Base-by-base conservation (phyloP, 2,888 invertebrate species). In the Cataglyphis rosenhaueri region DNA sequence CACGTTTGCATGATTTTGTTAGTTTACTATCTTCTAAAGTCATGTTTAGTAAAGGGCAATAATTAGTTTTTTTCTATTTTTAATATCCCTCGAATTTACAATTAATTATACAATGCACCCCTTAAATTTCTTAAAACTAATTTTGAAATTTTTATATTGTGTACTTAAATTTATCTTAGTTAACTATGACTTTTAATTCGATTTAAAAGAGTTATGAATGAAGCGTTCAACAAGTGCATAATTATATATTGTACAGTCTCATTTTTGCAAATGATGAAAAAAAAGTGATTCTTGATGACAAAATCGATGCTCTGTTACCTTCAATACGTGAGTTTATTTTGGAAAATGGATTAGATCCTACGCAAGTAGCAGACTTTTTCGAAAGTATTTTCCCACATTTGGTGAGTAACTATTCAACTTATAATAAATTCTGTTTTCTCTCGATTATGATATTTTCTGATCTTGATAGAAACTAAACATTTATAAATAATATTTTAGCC, bases 341-440 rank as follows among this genome's bases (percentile, higher is more conserved):
- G 1, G 32, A 82, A 5, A 25, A 81, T 9, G 88, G 85, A 10
- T 29, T 91, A 81, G 93, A 93, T 57, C 93, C 93, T 0, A 10
- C 90, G 87, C 29, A 75, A 12, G 15, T 92, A 59, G 12, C 75
- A 3, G 87, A 92, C 35, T 0, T 88, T 3, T 73, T 82, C 12
- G 38, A 90, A 18, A 32, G 48, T n/a, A 57, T 89, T 15, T 57
- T 88, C 0, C 83, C 86, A 59, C 0, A 35, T 3, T 32, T 91
- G 79, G 92, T 92, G 81, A 65, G 84, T 78, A 41, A 75, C 0
- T 48, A 35, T 75, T 9, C 66, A 64, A 44, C 10, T 44, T 18
- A 29, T 3, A 44, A 41, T 66, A 6, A 68, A 35, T 29, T 3
- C 8, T n/a, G 3, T 55, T 4, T 0, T 52, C n/a, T 48, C 6